phyloP scores from a whole-genome alignment of 2,797 vertebrate species.

The Craterocephalus amniculus region DNA sequence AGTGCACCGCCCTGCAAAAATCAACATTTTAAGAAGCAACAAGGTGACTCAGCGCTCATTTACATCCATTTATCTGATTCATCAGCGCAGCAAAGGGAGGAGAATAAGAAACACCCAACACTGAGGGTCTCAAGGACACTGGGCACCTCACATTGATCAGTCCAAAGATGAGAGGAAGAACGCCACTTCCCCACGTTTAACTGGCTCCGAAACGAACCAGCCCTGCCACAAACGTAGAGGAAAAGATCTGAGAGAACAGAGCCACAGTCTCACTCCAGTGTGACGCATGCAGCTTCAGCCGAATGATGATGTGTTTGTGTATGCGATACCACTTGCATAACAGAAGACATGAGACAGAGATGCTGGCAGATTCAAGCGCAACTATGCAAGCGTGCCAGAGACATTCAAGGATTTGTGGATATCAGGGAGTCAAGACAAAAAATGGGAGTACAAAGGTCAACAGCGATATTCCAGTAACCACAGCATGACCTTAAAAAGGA shows the following conservation, averaged over 20 bases:
- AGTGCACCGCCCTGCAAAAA: conserved; percentile 31
- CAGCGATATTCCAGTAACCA: conserved; percentile 19
- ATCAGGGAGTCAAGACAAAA: no score
- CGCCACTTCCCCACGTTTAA: conserved; percentile 14
- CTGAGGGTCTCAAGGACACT: conserved; percentile 62
- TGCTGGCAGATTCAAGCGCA: conserved; percentile 1
- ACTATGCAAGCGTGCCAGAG: neutral
- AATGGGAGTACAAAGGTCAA: conserved; percentile 29
- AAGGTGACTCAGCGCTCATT: conserved; percentile 45
- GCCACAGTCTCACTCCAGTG: conserved; percentile 27
- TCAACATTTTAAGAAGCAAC: conserved; percentile 12
- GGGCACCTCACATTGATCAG: conserved; percentile 38
- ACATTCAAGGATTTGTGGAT: neutral
- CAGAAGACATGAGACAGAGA: conserved; percentile 25
- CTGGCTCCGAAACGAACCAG: conserved; percentile 14
- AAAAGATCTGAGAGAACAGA: conserved; percentile 27
- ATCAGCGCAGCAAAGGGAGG: conserved; percentile 4
- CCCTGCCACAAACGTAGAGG: conserved; percentile 10
- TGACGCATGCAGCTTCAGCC: conserved; percentile 58
- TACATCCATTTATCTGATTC: conserved; percentile 28
- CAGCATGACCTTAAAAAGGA: conserved; percentile 32
- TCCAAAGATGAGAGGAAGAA: conserved; percentile 21
- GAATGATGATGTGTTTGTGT: conserved; percentile 41
- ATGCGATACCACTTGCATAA: conserved; percentile 57
- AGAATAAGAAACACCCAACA: conserved; percentile 14